phyloP scores from a whole-genome alignment of 2,888 invertebrate genomes.

The Amphipyra berbera region DNA sequence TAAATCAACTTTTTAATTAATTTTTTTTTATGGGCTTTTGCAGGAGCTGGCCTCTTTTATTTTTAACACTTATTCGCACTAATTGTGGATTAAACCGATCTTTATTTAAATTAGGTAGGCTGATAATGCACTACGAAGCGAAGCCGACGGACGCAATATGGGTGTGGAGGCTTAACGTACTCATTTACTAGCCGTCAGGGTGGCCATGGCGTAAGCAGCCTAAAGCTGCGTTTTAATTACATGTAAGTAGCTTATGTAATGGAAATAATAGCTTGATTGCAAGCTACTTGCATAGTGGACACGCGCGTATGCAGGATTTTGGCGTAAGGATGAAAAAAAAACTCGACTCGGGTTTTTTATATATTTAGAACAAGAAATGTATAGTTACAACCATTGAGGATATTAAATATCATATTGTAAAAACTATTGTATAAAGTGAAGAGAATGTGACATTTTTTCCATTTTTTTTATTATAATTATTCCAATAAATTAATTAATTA shows the following conservation, averaged over 20 bases:
- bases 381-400: conserved; percentile 91
- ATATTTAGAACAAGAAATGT: conserved; percentile 91
- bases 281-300: not conserved
- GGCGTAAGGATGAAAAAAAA: conserved; percentile 62
- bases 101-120: too few relatives aligned
- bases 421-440: conserved; percentile 90
- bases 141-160: too few relatives aligned
- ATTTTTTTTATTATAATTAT: conserved; percentile 85
- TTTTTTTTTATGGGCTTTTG: not conserved
- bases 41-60: not conserved
- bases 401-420: conserved; percentile 91
- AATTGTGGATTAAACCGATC: too few relatives aligned
- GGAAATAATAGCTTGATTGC: not conserved
- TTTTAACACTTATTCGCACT: not conserved
- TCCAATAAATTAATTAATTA: conserved; percentile 89
- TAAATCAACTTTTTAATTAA: not conserved
- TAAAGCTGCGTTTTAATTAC: not conserved
- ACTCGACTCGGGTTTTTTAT: conserved; percentile 83
- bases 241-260: not conserved
- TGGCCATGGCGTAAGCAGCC: not conserved
- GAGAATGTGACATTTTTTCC: conserved; percentile 88
- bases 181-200: too few relatives aligned
- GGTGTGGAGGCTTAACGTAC: too few relatives aligned
- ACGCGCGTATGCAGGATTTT: conserved; percentile 5
- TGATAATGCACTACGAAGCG: too few relatives aligned